Evolutionary conservation across 2,888 invertebrate species (phyloP), one percentile per base, ranked within the genome.

Genomic region (Plebejus anna): DNA sequence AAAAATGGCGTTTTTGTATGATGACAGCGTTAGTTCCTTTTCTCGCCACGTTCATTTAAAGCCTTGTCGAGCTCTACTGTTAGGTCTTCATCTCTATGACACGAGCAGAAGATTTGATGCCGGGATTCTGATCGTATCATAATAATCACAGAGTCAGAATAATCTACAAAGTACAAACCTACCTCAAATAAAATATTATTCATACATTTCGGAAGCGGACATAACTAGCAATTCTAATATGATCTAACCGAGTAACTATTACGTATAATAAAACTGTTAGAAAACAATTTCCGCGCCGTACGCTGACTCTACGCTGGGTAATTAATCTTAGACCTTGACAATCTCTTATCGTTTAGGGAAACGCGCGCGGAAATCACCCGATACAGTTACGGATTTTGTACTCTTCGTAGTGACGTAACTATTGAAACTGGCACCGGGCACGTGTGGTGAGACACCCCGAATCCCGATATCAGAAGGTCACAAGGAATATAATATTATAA

Each of bases 331-430:
- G 80, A 80, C 84, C 84, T 84, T 84, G 83, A 83, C 83, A 83
- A 83, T 83, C 83, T 84, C 83, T 83, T 83, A 83, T 83, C 82
- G 82, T 81, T 82, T 81, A 82, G 84, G 83, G 82, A 83, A 84
- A 84, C 81, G 83, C 82, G 32, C 80, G 80, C 82, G 83, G 82
- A 83, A 82, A 84, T 81, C 82, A 80, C 80, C 81, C 78, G 81
- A 82, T 81, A 79, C 77, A 76, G 79, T 79, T 36, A 79, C 78
- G 77, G 76, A 76, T 75, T 78, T 78, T 76, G 70, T 75, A 47
- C 70, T 76, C 42, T 42, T 72, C 61, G 61, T 72, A n/a, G 32
- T 72, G 4, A 71, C 71, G 71, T 47, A 72, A 72, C 22, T 13
- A 11, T 22, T 28, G 22, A 28, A 61, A 61, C 4, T 61, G 22